These are phyloP conservation scores for Thereva nobilitata DNA, from an alignment of 2,888 invertebrate genomes.

Conservation along the genomic window DNA sequence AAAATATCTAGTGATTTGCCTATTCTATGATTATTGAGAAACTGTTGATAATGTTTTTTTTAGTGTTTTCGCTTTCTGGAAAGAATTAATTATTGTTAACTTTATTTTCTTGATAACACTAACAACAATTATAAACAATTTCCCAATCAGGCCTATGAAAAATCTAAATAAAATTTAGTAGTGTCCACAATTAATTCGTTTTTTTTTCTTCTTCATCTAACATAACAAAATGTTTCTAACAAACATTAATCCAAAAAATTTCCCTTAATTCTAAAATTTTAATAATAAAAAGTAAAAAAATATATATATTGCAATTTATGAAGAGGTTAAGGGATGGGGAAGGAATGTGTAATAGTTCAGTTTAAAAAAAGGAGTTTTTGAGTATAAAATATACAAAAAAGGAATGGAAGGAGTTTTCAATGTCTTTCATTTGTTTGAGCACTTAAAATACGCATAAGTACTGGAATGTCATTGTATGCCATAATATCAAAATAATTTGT, in stretches of 20 bases:
- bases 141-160: slow-evolving; percentile 14
- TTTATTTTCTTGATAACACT: background rate
- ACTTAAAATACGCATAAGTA: slow-evolving; percentile 20
- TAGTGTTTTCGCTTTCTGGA: background rate
- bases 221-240: slow-evolving; percentile 27
- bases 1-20: slow-evolving; percentile 9
- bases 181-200: slow-evolving; percentile 31
- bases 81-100: background rate
- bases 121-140: slow-evolving; percentile 2
- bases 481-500: slow-evolving; percentile 1
- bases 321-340: slow-evolving; percentile 22
- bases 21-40: slow-evolving; percentile 9
- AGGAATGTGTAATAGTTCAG: slow-evolving; percentile 12
- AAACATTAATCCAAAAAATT: slow-evolving; percentile 28
- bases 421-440: slow-evolving; percentile 6
- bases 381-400: background rate
- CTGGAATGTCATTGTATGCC: slow-evolving; percentile 25
- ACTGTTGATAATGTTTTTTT: slow-evolving; percentile 9
- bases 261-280: slow-evolving; percentile 25
- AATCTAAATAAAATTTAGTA: slow-evolving; percentile 29
- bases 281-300: slow-evolving; percentile 25
- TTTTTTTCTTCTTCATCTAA: slow-evolving; percentile 2
- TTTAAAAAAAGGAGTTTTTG: background rate
- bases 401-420: background rate
- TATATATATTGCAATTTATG: slow-evolving; percentile 23